Conservation (phyloP, 35 echinoderm and acorn worm species). For the Heliocidaris erythrogramma region DNA sequence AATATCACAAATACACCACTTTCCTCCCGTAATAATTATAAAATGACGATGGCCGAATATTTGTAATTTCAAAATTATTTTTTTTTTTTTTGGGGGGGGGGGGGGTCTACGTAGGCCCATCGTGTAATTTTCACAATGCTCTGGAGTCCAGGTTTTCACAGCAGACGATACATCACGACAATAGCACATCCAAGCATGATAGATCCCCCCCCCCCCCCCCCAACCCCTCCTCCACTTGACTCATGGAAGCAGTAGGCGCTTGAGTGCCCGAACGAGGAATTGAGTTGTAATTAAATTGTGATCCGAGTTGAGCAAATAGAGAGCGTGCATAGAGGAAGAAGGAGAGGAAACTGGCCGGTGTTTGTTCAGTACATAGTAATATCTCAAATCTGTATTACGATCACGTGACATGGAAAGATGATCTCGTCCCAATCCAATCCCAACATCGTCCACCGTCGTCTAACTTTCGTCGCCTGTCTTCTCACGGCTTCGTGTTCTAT, state of each 20-base stretch:
- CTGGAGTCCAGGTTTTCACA: too few relatives aligned
- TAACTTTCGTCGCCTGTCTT: background rate
- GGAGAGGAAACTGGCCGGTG: background rate
- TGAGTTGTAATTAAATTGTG: constrained; percentile 34
- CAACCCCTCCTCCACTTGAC: background rate
- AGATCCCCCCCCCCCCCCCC: too few relatives aligned
- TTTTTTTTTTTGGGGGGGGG: too few relatives aligned
- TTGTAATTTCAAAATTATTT: too few relatives aligned
- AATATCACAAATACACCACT: too few relatives aligned
- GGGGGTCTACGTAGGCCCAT: too few relatives aligned
- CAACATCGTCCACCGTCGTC: background rate
- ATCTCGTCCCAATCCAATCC: background rate
- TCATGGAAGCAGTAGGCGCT: background rate
- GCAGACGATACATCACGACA: too few relatives aligned
- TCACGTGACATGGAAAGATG: constrained; percentile 13
- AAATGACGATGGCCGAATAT: too few relatives aligned
- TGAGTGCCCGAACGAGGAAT: constrained; percentile 6
- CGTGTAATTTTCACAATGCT: too few relatives aligned
- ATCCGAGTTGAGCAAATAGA: constrained; percentile 25
- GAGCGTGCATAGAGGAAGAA: background rate
- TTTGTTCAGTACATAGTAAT: constrained; percentile 18
- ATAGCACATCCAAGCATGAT: too few relatives aligned
- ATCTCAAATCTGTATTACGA: background rate
- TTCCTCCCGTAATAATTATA: too few relatives aligned
- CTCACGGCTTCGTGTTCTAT: background rate